Percentiles rank a stretch among this genome's conserved stretches.
phyloP scores from a whole-genome alignment of 2,888 invertebrate species.

The Polydrusus pterygomalis region DNA sequence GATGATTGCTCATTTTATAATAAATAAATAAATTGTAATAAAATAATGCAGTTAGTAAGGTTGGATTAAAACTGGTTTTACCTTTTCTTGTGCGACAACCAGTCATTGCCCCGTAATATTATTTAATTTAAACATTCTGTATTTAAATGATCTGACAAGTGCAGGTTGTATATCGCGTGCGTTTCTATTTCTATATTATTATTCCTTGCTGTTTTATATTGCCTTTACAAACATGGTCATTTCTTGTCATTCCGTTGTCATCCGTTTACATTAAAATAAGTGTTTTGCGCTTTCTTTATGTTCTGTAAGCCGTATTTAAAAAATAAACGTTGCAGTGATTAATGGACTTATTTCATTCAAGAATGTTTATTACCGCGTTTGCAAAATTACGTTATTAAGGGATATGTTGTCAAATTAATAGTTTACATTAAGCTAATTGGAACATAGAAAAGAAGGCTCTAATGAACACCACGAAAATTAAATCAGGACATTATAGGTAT shows the following conservation, averaged over 20 bases:
- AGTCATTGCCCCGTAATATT: slow-evolving; percentile 69
- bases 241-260: slow-evolving; percentile 62
- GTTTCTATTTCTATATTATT: slow-evolving; percentile 58
- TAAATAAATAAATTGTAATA: slow-evolving; percentile 45
- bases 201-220: slow-evolving; percentile 50
- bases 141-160: slow-evolving; percentile 68
- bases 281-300: slow-evolving; percentile 40
- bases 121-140: slow-evolving; percentile 68
- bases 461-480: neutral
- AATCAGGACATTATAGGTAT: neutral
- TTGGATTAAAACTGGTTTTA: slow-evolving; percentile 67
- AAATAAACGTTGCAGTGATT: slow-evolving; percentile 19
- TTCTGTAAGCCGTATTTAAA: slow-evolving; percentile 12
- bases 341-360: slow-evolving; percentile 11
- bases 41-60: slow-evolving; percentile 56
- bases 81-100: slow-evolving; percentile 63
- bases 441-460: neutral
- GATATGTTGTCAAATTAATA: slow-evolving; percentile 27
- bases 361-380: slow-evolving; percentile 21
- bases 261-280: slow-evolving; percentile 51
- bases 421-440: slow-evolving; percentile 21
- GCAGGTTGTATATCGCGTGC: slow-evolving; percentile 60
- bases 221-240: slow-evolving; percentile 61
- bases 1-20: slow-evolving; percentile 44
- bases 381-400: slow-evolving; percentile 14